A percentile compares a stretch with the other conserved stretches of the same genome.
Conservation (phyloP, 1,140 invertebrate genomes). For the Protaetia brevitarsis region DNA sequence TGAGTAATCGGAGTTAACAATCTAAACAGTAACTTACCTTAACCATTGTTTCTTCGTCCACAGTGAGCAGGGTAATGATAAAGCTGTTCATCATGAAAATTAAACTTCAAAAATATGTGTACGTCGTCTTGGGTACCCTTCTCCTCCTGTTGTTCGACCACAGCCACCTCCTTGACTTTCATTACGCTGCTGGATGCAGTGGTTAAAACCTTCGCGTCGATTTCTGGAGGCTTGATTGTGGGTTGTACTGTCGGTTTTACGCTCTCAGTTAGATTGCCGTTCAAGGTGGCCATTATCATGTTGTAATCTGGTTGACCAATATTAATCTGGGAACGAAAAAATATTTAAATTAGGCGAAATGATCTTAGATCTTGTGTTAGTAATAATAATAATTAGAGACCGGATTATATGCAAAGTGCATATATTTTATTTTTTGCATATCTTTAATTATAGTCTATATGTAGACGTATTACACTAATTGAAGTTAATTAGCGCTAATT, state of each 20-base stretch:
- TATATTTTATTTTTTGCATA: no score
- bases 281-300: conserved; percentile 73
- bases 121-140: conserved; percentile 23
- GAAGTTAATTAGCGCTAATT: no score
- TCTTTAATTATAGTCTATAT: no score
- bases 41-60: not conserved
- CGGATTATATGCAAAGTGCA: no score
- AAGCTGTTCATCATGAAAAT: conserved; percentile 69
- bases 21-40: not conserved
- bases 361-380: no score
- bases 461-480: no score
- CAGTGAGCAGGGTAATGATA: conserved; percentile 61
- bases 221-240: not conserved
- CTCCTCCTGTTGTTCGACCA: not conserved
- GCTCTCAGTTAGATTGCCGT: conserved; percentile 77
- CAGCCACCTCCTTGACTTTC: not conserved
- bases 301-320: conserved; percentile 72
- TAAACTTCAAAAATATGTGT: conserved; percentile 57
- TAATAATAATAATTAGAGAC: no score
- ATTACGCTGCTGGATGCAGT: not conserved
- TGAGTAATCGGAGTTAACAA: no score
- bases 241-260: conserved; percentile 32
- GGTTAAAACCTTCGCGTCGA: not conserved
- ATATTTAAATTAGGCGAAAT: no score
- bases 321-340: conserved; percentile 2